A percentile compares a stretch with the other conserved stretches of the same genome.
Evolutionary conservation across 2,113 vertebrate species (phyloP).

Genomic region (Loxodonta africana): DNA sequence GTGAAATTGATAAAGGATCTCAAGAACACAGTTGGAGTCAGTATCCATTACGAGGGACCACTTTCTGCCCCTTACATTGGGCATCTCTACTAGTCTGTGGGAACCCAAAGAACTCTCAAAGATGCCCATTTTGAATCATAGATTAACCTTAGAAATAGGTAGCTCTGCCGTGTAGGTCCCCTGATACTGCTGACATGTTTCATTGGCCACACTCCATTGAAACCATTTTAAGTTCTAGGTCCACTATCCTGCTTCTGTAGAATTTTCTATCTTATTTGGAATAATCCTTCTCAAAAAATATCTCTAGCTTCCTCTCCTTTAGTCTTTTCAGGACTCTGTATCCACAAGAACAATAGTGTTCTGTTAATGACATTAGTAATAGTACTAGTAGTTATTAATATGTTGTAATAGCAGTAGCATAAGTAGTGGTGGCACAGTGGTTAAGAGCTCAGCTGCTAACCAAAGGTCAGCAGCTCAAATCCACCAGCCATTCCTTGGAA

Average conservation of each 20-base stretch:
- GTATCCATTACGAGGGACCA: not conserved
- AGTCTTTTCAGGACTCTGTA: conserved; percentile 6
- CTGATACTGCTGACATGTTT: not conserved
- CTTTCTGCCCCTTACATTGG: not conserved
- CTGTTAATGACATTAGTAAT: not conserved
- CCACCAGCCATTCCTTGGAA: too few relatives aligned
- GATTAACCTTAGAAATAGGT: not conserved
- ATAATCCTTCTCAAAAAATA: not conserved
- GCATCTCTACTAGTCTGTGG: not conserved
- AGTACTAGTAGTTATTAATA: not conserved
- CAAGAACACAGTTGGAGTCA: not conserved
- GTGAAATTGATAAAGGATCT: not conserved
- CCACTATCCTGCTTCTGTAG: not conserved
- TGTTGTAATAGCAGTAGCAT: not conserved
- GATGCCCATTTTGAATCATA: not conserved
- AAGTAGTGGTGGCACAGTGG: not conserved
- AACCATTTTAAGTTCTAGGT: not conserved
- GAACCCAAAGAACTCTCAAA: not conserved
- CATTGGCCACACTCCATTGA: not conserved
- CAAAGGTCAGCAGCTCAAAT: too few relatives aligned
- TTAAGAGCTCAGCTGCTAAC: too few relatives aligned
- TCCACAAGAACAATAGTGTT: not conserved
- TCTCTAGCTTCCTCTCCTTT: not conserved
- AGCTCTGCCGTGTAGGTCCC: not conserved
- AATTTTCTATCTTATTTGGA: conserved; percentile 45